Base-by-base conservation (phyloP, 1,140 invertebrate genomes). In the Drosophila nigrodunni region DNA sequence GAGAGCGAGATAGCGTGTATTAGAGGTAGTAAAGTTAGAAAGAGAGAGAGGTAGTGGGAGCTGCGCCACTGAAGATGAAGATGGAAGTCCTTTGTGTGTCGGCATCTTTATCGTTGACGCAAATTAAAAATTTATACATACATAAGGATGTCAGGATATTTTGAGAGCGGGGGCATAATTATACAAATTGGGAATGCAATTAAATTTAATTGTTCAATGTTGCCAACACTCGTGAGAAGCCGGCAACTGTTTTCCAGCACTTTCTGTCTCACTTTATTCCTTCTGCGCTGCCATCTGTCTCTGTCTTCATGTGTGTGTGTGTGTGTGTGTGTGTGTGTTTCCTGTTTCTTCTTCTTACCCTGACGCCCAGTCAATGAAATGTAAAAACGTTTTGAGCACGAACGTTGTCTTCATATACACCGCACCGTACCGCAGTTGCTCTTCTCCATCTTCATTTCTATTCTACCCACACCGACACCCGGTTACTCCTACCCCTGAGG, bases 101-200 rank as follows among this genome's bases (percentile, higher is more conserved):
- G 67, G 71, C 70, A 77, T 75, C 77, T 58, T 73, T 67, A 66
- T 52, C 54, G 62, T 80, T 83, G 80, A 73, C 73, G 85, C 82
- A 83, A 83, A 89, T 88, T 79, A 89, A 83, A 88, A 89, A 83
- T 76, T 55, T 88, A 76, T 68, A 54, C 61, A 39, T 59, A 34
- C 9, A 34, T 44, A 41, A 35, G 49, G 34, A 44, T 49, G 10
- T 67, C 58, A 34, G 55, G 46, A 57, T 61, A 86, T 89, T 89
- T 89, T 81, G 85, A 74, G 71, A 74, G 71, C 50, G 55, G 64
- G 75, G 85, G 85, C 85, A 89, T 89, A 89, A 89, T 89, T 89
- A 89, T 89, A 89, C 85, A 89, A 89, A 89, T 89, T 89, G 85
- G 85, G 80, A 89, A 76, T 89, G 85, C 85, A 89, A 89, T 89